These are phyloP conservation scores for Synergus umbraculus DNA, from an alignment of 2,888 invertebrate species.

Conservation along the genomic window DNA sequence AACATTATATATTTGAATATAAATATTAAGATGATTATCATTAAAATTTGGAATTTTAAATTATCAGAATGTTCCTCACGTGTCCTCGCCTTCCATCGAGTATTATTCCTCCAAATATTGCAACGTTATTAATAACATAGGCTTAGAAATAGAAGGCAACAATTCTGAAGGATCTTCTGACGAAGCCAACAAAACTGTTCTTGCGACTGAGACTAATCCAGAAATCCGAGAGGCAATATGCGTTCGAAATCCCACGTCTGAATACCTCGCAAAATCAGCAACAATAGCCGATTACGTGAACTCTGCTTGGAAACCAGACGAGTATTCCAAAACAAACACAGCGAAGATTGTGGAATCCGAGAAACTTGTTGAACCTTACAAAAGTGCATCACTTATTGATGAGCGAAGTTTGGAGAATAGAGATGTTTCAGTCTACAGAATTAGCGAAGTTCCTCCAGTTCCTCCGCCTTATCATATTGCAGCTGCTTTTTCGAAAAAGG, in stretches of 20 bases:
- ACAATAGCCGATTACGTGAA: constrained; percentile 73
- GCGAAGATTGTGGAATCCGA: constrained; percentile 73
- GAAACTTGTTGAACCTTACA: constrained; percentile 69
- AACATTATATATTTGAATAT: background rate
- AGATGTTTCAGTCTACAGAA: constrained; percentile 57
- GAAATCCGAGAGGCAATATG: constrained; percentile 75
- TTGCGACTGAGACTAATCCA: constrained; percentile 72
- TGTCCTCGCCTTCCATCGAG: constrained; percentile 58
- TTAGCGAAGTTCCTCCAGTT: constrained; percentile 68
- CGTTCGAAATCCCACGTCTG: constrained; percentile 73
- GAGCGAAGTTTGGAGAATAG: constrained; percentile 63
- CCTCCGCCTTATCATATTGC: constrained; percentile 93
- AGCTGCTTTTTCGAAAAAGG: constrained; percentile 89
- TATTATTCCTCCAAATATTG: constrained; percentile 60
- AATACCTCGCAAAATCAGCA: constrained; percentile 69
- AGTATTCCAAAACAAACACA: constrained; percentile 72
- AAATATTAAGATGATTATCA: background rate
- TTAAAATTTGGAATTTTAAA: background rate
- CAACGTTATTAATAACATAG: constrained; percentile 58
- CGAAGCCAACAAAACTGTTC: constrained; percentile 68
- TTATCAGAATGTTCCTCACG: constrained; percentile 58
- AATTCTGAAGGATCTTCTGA: constrained; percentile 67
- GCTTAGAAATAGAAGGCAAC: constrained; percentile 59
- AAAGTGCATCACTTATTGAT: constrained; percentile 54
- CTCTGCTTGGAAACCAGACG: constrained; percentile 74